Evolutionary conservation across 2,888 invertebrate species (phyloP), one percentile per base, ranked within the genome.

Genomic region (Trichopria drosophilae): DNA sequence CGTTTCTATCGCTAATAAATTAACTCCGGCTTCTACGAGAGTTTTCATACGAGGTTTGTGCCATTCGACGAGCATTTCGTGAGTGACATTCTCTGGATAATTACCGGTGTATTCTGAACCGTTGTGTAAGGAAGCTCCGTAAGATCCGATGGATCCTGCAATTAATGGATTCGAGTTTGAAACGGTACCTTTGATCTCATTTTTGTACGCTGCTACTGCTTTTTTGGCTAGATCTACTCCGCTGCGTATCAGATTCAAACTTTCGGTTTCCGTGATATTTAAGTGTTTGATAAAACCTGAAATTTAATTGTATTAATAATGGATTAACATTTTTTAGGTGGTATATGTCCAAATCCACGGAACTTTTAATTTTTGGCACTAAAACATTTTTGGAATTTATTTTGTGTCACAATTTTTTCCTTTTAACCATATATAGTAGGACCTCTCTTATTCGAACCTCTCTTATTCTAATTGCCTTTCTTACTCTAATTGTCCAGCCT

Each of bases 21-120:
- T 91, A 3, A 89, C 88, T 2, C 90, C 90, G 2, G 84, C 87
- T 61, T 87, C 85, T 19, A 91, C 76, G 28, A 95, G 79, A 1
- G 90, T 87, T 65, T 84, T 81, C 24, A 94, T 84, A 32, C 93
- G 81, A 0, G 88, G 87, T 50, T 84, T 79, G 77, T 96, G 95
- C 90, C 93, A 93, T 35, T 86, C 83, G 43, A 82, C 83, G 73
- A 94, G 83, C 29, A 80, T 71, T 31, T 81, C 80, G 19, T 78
- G 76, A 3, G 84, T 73, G 3, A 88, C 84, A 51, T 79, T 81
- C 54, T 84, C 82, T 0, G 86, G 85, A 69, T 90, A 90, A 58
- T 82, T 82, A 26, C 95, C 95, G 12, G 85, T 85, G 73, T 94
- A 96, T 72, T 96, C 95, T 0, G 94, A 94, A 5, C 90, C 91